Evolutionary conservation across 1,140 invertebrate species (phyloP), one percentile per base, ranked within the genome.

Genomic region (Scaptomyza graminum): DNA sequence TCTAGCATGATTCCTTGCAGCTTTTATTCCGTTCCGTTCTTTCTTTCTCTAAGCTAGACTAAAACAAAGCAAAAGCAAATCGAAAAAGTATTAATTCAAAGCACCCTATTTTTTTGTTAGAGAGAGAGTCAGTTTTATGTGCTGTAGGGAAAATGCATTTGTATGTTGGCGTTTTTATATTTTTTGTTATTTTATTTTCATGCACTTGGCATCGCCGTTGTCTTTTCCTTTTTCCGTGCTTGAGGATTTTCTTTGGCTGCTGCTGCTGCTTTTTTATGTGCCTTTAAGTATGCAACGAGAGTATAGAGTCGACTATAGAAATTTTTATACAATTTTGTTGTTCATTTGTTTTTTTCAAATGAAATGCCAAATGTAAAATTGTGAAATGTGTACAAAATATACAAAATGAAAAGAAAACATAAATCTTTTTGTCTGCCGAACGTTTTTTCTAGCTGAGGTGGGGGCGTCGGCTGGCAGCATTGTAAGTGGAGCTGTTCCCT

Each of bases 291-390:
- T 74, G 65, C 76, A 56, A 65, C 56, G 56, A 55, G 28, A 31
- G 18, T 22, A 22, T 22, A 22, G 62, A 65, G 66, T 64, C 46
- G 62, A 79, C 65, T 79, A 76, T 74, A 76, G 66, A 79, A 76
- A 79, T 73, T 79, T 82, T 76, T 79, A 82, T 82, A 82, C 77
- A 82, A 82, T 82, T 82, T 82, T 77, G 76, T 82, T 82, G 79
- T 82, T 82, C 79, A 79, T 79, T 82, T 82, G 76, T 77, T 76
- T 76, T 71, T 46, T 34, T 50, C 34, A 76, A 67, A 75, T 61
- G 51, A 41, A 75, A 78, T 73, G 62, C 46, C 52, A 65, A 74
- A 68, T 61, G 47, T 64, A 25, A 61, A 60, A 60, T 46, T 55
- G 41, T 43, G 25, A 64, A 64, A 65, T 67, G 56, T 44, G 62